Conservation (phyloP, 2,113 vertebrate species). For the Mormyrus lacerda region DNA sequence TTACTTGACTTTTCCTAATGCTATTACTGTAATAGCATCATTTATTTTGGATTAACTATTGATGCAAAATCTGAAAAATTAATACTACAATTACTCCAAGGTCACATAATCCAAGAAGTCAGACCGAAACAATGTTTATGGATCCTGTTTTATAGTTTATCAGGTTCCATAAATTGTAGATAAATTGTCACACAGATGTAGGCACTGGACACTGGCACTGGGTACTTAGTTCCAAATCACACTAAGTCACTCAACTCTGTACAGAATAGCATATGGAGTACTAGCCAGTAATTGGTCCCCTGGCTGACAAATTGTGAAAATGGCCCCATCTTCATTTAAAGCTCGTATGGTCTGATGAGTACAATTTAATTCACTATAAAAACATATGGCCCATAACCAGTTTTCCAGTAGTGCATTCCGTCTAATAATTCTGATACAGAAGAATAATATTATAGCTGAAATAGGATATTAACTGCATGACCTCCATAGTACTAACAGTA, state of each 20-base stretch:
- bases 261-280: neutral
- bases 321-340: neutral
- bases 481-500: neutral
- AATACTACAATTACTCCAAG: neutral
- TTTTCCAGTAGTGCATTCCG: neutral
- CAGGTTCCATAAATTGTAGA: neutral
- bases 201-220: neutral
- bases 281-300: neutral
- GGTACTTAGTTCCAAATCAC: neutral
- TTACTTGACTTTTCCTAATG: neutral
- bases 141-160: neutral
- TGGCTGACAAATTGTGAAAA: neutral
- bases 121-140: neutral
- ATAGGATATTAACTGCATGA: neutral
- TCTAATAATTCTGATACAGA: neutral
- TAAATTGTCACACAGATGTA: neutral
- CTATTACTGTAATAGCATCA: neutral
- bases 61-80: neutral
- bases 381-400: neutral
- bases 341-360: neutral
- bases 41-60: neutral
- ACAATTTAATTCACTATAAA: conserved; percentile 4
- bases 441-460: neutral
- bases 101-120: neutral
- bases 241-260: neutral